These are phyloP conservation scores for Triplophysa siluroides DNA, from an alignment of 2,113 vertebrate species.

Conservation along the genomic window DNA sequence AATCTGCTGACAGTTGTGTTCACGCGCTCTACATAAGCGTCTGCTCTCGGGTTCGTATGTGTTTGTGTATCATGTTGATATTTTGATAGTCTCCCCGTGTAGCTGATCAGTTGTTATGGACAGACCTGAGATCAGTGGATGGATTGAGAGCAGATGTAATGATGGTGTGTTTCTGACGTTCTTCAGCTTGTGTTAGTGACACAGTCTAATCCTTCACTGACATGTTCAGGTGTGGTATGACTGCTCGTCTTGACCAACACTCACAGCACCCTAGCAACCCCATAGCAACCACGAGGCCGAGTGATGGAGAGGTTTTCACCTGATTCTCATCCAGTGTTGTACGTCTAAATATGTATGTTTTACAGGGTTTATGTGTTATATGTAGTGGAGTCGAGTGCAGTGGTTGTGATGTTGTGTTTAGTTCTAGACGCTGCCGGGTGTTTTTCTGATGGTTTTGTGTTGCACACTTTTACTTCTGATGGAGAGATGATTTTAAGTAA, in stretches of 20 bases:
- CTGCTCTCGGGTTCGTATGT: background rate
- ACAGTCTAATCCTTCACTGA: background rate
- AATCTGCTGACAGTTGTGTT: slow-evolving; percentile 31
- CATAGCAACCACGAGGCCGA: too few species aligned
- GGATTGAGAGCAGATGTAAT: slow-evolving; percentile 6
- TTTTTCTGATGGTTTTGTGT: too few species aligned
- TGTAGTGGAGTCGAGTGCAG: too few species aligned
- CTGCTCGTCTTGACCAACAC: background rate
- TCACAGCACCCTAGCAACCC: background rate
- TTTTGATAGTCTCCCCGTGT: background rate
- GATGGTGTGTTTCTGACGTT: slow-evolving; percentile 15
- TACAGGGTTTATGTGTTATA: too few species aligned
- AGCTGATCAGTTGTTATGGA: slow-evolving; percentile 3
- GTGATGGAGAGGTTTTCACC: too few species aligned
- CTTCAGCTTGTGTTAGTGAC: background rate
- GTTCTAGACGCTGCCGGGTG: too few species aligned
- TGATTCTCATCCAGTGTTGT: too few species aligned
- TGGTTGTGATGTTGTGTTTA: too few species aligned
- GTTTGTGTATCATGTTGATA: background rate
- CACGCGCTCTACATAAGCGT: slow-evolving; percentile 13
- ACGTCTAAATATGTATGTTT: too few species aligned
- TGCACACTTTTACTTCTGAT: too few species aligned
- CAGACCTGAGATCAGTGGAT: slow-evolving; percentile 32
- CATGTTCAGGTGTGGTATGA: background rate
- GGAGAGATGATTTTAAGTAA: too few species aligned